These are phyloP conservation scores for Drosophila pectinifera DNA, from an alignment of 1,140 invertebrate species.

Conservation along the genomic window DNA sequence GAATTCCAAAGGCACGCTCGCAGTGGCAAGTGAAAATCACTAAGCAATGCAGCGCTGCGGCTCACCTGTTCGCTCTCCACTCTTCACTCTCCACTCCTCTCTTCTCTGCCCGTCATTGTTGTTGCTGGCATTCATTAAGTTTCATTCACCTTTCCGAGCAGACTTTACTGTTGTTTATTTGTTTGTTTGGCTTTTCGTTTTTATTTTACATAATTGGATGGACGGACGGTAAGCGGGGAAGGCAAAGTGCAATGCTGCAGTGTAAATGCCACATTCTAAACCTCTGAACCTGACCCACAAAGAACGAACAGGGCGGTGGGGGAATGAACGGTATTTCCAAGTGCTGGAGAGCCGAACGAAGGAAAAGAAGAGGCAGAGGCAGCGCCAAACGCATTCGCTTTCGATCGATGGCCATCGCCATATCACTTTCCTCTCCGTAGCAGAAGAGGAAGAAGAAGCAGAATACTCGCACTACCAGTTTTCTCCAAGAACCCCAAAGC, in stretches of 20 bases:
- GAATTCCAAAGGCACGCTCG: constrained; percentile 75
- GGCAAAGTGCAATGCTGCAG: constrained; percentile 1
- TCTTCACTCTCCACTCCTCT: constrained; percentile 4
- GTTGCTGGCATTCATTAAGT: constrained; percentile 80
- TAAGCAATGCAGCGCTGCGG: constrained; percentile 58
- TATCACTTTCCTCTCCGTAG: constrained; percentile 69
- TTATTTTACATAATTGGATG: constrained; percentile 39
- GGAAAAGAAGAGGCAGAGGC: neutral
- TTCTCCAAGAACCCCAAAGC: constrained; percentile 74
- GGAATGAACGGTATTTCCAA: constrained; percentile 20
- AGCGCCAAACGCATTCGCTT: constrained; percentile 69
- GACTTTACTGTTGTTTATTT: constrained; percentile 41
- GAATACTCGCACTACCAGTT: constrained; percentile 73
- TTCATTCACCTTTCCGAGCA: constrained; percentile 79
- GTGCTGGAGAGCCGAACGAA: neutral
- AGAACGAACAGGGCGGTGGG: constrained; percentile 6
- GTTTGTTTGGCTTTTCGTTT: constrained; percentile 31
- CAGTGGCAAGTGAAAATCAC: constrained; percentile 70
- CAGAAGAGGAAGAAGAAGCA: constrained; percentile 12
- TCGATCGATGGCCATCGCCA: constrained; percentile 67
- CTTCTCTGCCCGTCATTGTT: constrained; percentile 23
- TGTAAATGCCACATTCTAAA: constrained; percentile 40
- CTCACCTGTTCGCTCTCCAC: constrained; percentile 61
- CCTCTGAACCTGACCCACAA: constrained; percentile 71
- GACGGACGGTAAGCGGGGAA: constrained; percentile 4